Conservation (phyloP, 2,797 vertebrate genomes). For the Pelochelys cantorii region DNA sequence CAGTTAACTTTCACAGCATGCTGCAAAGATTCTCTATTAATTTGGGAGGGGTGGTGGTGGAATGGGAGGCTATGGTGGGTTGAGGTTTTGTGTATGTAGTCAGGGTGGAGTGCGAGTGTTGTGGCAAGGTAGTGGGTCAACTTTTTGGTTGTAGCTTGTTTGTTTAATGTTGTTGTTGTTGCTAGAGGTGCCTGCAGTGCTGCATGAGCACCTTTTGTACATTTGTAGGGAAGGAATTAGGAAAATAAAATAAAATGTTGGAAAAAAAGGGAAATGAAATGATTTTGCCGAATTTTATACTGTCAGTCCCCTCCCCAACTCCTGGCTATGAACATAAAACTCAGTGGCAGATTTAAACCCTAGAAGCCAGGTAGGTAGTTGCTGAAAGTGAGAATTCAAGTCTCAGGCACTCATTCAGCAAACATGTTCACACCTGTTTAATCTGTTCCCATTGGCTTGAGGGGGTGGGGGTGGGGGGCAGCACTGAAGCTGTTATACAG, state of each 20-base stretch:
- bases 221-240: constrained; percentile 67
- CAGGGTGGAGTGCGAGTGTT: neutral
- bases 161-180: neutral
- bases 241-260: constrained; percentile 42
- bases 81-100: neutral
- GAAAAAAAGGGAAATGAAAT: constrained; percentile 57
- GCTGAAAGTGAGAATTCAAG: neutral
- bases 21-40: no score
- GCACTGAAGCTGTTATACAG: neutral
- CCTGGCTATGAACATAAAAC: constrained; percentile 36
- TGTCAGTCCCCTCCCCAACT: constrained; percentile 38
- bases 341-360: constrained; percentile 5
- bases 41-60: no score
- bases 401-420: constrained; percentile 27
- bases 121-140: neutral
- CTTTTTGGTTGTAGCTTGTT: constrained; percentile 31
- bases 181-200: neutral
- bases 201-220: neutral
- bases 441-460: neutral
- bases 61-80: no score
- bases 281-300: constrained; percentile 4
- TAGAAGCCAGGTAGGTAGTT: constrained; percentile 37
- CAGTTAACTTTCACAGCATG: no score
- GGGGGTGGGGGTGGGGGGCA: no score
- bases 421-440: neutral